Evolutionary conservation across 2,797 vertebrate genomes (phyloP).

Genomic region (Platyrinchus mystaceus): DNA sequence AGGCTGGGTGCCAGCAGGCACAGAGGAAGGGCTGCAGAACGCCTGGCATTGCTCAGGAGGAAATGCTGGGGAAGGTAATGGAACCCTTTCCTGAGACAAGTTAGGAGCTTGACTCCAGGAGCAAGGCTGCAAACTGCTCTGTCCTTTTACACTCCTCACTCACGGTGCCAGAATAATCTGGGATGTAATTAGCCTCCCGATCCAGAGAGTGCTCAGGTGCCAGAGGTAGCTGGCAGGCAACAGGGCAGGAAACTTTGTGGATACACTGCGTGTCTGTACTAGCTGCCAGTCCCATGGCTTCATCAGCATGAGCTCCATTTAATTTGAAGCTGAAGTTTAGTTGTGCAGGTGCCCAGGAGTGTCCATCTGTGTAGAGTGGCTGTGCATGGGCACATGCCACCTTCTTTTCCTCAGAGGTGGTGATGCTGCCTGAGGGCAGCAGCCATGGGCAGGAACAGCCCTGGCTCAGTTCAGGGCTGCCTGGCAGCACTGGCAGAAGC

Average conservation of each 20-base stretch:
- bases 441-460: rapidly evolving
- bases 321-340: neutral
- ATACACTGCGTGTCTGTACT: rapidly evolving
- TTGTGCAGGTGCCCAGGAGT: neutral
- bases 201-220: neutral
- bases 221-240: neutral
- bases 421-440: too few species aligned
- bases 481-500: neutral
- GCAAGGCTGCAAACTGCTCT: neutral
- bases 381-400: rapidly evolving
- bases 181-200: rapidly evolving
- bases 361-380: neutral
- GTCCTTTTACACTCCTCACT: neutral
- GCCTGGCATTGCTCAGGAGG: neutral
- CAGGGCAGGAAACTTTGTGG: neutral
- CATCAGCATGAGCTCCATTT: neutral
- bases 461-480: neutral
- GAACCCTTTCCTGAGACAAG: neutral
- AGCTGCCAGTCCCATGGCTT: neutral
- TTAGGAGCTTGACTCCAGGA: neutral
- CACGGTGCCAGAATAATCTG: neutral
- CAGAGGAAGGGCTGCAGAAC: neutral
- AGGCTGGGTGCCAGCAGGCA: rapidly evolving
- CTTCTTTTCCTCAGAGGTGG: too few species aligned
- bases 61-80: neutral